phyloP scores from a whole-genome alignment of 2,113 vertebrate species.

The Mus pahari region DNA sequence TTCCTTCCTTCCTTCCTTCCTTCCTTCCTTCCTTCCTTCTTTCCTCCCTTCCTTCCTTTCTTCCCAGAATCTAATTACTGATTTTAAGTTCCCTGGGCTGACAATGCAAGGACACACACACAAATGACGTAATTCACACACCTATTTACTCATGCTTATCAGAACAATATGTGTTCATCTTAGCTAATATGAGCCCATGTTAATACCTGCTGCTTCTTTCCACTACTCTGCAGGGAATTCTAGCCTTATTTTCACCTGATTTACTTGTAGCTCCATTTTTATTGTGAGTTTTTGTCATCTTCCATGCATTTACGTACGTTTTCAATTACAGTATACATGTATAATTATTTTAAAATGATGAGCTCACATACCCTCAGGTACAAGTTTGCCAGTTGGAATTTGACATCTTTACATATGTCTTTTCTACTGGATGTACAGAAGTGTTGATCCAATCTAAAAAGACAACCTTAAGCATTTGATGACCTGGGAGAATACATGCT shows the following conservation, averaged over 20 bases:
- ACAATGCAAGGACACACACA: background rate
- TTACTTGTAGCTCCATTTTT: background rate
- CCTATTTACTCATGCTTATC: background rate
- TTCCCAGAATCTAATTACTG: background rate
- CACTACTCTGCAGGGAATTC: background rate
- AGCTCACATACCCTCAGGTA: background rate
- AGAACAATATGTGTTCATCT: background rate
- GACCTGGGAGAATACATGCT: background rate
- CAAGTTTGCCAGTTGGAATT: background rate
- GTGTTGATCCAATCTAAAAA: background rate
- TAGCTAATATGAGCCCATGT: background rate
- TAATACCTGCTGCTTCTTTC: background rate
- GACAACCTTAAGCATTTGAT: background rate
- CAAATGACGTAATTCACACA: background rate
- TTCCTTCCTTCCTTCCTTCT: background rate
- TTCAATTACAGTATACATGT: background rate
- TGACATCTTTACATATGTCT: background rate
- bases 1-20: background rate
- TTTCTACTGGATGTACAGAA: background rate
- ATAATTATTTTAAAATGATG: background rate
- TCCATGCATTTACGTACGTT: background rate
- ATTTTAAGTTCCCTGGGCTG: constrained; percentile 6
- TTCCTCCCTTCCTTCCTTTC: background rate
- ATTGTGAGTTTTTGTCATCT: background rate
- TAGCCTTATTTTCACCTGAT: background rate